Percentiles rank a stretch among this genome's conserved stretches.
Conservation (phyloP, 2,888 invertebrate genomes). For the Xestobium rufovillosum region DNA sequence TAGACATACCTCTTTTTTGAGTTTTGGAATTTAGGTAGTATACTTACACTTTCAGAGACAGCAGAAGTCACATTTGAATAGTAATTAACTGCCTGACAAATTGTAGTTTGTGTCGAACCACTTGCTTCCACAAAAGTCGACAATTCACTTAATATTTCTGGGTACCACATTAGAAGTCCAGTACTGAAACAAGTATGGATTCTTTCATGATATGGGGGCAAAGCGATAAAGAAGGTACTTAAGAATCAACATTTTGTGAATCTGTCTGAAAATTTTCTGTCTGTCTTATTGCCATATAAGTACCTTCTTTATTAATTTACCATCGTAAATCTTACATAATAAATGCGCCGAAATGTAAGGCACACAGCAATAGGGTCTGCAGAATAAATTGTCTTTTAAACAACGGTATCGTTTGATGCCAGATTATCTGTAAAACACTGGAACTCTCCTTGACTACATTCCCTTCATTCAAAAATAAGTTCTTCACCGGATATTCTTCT, state of each 20-base stretch:
- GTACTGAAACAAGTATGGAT: constrained; percentile 38
- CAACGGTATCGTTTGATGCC: constrained; percentile 40
- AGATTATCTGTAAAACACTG: constrained; percentile 33
- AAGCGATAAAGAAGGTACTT: constrained; percentile 6
- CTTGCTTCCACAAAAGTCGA: too few species aligned
- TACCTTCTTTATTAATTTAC: too few species aligned
- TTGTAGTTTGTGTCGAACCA: too few species aligned
- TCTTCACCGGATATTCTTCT: constrained; percentile 45
- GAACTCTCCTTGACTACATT: constrained; percentile 22
- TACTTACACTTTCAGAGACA: too few species aligned
- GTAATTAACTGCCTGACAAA: too few species aligned
- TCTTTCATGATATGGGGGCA: constrained; percentile 3
- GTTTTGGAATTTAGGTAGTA: too few species aligned
- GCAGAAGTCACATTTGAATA: too few species aligned
- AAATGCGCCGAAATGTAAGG: constrained; percentile 42
- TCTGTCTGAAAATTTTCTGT: too few species aligned
- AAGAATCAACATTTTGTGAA: neutral
- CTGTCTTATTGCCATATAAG: too few species aligned
- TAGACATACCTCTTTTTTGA: too few species aligned
- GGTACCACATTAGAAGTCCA: constrained; percentile 54
- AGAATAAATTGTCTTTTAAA: constrained; percentile 32
- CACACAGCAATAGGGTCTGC: constrained; percentile 39
- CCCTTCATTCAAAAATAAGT: constrained; percentile 22
- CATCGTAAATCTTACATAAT: too few species aligned
- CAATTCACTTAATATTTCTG: constrained; percentile 52